phyloP scores from a whole-genome alignment of 2,113 vertebrate genomes.

The Dipodomys ordii region DNA sequence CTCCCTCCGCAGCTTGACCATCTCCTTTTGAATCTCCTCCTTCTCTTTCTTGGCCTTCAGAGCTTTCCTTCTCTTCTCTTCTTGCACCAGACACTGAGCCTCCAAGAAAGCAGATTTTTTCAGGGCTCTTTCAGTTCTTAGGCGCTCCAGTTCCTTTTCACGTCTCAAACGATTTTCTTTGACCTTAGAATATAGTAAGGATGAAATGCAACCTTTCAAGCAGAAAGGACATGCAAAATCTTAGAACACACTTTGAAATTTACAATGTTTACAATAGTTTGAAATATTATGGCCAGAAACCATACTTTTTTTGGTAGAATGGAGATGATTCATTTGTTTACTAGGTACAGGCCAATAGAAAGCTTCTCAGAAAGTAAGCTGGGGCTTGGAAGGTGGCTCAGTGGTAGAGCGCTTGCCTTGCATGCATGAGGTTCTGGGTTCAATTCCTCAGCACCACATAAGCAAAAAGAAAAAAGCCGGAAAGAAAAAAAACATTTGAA shows the following conservation, averaged over 20 bases:
- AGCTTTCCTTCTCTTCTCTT: constrained; percentile 87
- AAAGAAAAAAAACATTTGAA: too few relatives aligned
- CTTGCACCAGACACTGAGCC: constrained; percentile 86
- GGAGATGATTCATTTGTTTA: constrained; percentile 10
- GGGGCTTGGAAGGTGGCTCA: too few relatives aligned
- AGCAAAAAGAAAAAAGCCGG: too few relatives aligned
- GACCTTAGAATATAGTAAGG: constrained; percentile 85
- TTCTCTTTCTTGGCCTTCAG: constrained; percentile 89
- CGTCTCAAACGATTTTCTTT: constrained; percentile 90
- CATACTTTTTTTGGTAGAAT: not conserved
- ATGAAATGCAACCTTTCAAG: constrained; percentile 45
- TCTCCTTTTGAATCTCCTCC: constrained; percentile 91
- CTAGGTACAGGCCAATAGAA: not conserved
- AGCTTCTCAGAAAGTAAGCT: constrained; percentile 29
- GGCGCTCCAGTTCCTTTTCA: constrained; percentile 88
- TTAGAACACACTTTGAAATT: constrained; percentile 41
- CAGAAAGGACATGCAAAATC: not conserved
- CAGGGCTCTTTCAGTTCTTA: constrained; percentile 85
- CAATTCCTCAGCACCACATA: too few relatives aligned
- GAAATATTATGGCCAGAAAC: constrained; percentile 26
- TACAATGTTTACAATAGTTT: not conserved
- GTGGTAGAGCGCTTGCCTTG: too few relatives aligned
- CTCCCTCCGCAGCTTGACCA: constrained; percentile 91
- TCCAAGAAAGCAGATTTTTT: constrained; percentile 86
- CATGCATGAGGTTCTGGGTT: too few relatives aligned